Percentiles rank a stretch among this genome's conserved stretches.
Conservation (phyloP, 2,888 invertebrate species). For the Oscheius myriophilus region DNA sequence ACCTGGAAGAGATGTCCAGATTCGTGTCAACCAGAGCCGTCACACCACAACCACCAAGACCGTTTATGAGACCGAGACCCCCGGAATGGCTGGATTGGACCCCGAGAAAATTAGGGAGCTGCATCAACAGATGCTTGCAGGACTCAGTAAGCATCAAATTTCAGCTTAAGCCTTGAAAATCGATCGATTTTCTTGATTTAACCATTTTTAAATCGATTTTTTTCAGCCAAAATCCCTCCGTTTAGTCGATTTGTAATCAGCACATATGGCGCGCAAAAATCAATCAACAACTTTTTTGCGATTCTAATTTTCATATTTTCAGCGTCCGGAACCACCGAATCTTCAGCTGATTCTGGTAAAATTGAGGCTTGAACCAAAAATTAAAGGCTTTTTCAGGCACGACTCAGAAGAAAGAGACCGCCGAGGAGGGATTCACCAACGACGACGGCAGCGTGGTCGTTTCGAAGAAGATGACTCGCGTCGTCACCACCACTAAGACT, state of each 20-base stretch:
- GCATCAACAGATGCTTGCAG: constrained; percentile 64
- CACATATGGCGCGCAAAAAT: constrained; percentile 21
- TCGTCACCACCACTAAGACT: constrained; percentile 70
- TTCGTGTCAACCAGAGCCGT: constrained; percentile 65
- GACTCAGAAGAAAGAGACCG: constrained; percentile 65
- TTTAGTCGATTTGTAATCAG: constrained; percentile 2
- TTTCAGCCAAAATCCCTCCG: too few relatives aligned
- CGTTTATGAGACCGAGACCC: constrained; percentile 70
- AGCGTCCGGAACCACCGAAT: constrained; percentile 27
- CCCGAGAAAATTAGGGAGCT: constrained; percentile 61
- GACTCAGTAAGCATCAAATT: constrained; percentile 56
- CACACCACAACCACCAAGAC: constrained; percentile 69
- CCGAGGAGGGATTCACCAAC: constrained; percentile 69
- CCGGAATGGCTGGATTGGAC: constrained; percentile 66
- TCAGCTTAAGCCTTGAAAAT: neutral
- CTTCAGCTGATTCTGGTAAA: constrained; percentile 25
- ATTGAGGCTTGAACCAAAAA: neutral
- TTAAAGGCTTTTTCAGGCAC: constrained; percentile 32
- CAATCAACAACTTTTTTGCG: neutral
- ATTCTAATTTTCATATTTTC: constrained; percentile 10
- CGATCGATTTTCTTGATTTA: too few relatives aligned
- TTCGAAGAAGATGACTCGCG: constrained; percentile 69
- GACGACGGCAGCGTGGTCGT: constrained; percentile 69
- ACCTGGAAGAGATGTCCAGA: constrained; percentile 66
- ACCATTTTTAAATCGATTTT: too few relatives aligned